These are phyloP conservation scores for Rhegmatorhina hoffmannsi DNA, from an alignment of 2,113 vertebrate species.

Conservation along the genomic window DNA sequence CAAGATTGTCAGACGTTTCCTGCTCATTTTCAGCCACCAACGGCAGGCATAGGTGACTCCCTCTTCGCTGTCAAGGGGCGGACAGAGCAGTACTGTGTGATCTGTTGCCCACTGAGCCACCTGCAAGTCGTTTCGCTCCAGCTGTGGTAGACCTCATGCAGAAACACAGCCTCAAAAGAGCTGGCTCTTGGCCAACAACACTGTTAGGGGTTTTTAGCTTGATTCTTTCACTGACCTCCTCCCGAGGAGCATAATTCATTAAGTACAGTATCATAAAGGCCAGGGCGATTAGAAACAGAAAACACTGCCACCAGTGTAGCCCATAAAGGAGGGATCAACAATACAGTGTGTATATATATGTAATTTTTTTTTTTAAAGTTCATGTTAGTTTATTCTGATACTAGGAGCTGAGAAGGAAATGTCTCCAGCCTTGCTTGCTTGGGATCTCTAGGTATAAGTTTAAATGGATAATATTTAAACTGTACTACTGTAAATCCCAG, in stretches of 20 bases:
- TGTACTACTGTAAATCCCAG: constrained; percentile 63
- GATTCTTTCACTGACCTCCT: constrained; percentile 72
- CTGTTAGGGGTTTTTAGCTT: constrained; percentile 70
- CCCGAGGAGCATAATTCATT: constrained; percentile 72
- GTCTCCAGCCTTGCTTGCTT: background rate
- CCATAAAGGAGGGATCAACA: background rate
- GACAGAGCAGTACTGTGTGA: constrained; percentile 70
- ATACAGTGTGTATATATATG: background rate
- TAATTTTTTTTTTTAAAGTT: background rate
- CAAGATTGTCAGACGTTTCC: constrained; percentile 74
- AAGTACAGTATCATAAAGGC: constrained; percentile 68
- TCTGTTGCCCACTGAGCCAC: constrained; percentile 76
- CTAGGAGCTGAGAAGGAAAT: background rate
- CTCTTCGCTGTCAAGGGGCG: constrained; percentile 64
- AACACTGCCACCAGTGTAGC: constrained; percentile 58
- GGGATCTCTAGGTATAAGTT: background rate
- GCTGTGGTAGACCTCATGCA: constrained; percentile 76
- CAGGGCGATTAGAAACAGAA: constrained; percentile 65
- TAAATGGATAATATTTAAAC: constrained; percentile 56
- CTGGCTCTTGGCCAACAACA: constrained; percentile 62
- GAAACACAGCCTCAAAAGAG: constrained; percentile 63
- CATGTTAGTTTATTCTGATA: constrained; percentile 4
- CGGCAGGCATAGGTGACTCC: constrained; percentile 70
- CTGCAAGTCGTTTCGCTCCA: constrained; percentile 77
- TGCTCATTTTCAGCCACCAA: constrained; percentile 73